Base-by-base conservation (phyloP, 2,888 invertebrate genomes). In the Micoletzkya japonica region DNA sequence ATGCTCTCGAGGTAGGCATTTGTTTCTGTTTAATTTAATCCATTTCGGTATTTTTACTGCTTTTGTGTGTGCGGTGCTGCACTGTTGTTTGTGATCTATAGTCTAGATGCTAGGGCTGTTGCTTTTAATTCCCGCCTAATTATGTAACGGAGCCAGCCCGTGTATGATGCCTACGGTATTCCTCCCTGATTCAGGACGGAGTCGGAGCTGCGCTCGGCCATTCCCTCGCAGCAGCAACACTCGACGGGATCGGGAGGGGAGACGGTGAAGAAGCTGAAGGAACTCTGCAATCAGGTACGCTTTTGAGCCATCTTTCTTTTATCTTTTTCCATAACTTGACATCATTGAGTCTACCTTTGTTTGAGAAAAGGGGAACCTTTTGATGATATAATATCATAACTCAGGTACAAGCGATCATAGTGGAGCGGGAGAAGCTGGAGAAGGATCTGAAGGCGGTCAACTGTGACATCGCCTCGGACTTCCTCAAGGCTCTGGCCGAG, bases 401-500 rank as follows among this genome's bases (percentile, higher is more conserved):
- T 1, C 78, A 90, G 89, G 86, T 87, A 4, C 84, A 84, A 57
- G 80, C 81, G 44, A 76, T 86, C 52, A 86, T 86, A 88, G 91
- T 91, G 3, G 94, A 94, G 87, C 90, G 96, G 58, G 95, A 95
- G 87, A 90, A 90, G 4, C 90, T 95, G 77, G 95, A 96, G 88
- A 90, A 74, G 73, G 78, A 78, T 17, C 70, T 79, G 63, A 80
- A 78, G 52, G 69, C 59, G 20, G 72, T 70, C 17, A 74, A 78
- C 49, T 78, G 76, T 61, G 77, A 78, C 37, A 73, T 85, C 86
- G 87, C 93, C 85, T 89, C 36, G 32, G 90, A 90, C 81, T 94
- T 95, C 86, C 87, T 93, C 80, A 87, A 88, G 30, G 92, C 93
- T 0, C 86, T 94, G 72, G 90, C 91, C 4, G 78, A 79, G 32